These are phyloP conservation scores for Periplaneta americana DNA, from an alignment of 1,140 invertebrate species.

Conservation along the genomic window DNA sequence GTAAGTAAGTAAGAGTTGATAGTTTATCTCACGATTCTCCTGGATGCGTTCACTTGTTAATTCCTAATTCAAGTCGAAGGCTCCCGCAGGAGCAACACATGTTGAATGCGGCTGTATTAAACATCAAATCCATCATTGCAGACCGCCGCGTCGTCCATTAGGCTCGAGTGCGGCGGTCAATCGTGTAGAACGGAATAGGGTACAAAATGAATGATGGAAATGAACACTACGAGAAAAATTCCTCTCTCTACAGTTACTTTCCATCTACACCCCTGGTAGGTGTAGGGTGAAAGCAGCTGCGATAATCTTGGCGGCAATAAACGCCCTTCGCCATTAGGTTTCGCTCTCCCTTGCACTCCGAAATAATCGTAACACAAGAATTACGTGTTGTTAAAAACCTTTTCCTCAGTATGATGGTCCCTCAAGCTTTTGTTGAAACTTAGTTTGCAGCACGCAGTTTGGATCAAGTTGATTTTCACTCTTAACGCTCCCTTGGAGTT, in stretches of 20 bases:
- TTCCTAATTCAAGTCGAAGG: no score
- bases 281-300: not conserved
- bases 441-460: not conserved
- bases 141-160: no score
- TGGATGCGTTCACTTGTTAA: no score
- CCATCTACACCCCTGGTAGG: not conserved
- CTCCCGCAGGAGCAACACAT: no score
- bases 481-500: not conserved
- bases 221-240: not conserved
- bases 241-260: not conserved
- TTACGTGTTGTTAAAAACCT: not conserved
- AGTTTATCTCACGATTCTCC: no score
- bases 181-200: not conserved
- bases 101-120: no score
- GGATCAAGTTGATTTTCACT: not conserved
- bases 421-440: not conserved
- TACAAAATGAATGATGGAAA: not conserved
- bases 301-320: not conserved
- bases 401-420: not conserved
- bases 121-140: not conserved
- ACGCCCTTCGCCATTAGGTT: not conserved
- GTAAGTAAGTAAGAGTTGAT: no score
- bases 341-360: not conserved
- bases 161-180: not conserved
- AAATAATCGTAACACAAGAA: not conserved